Evolutionary conservation across 2,888 invertebrate species (phyloP).

Genomic region (Aradus depressus): DNA sequence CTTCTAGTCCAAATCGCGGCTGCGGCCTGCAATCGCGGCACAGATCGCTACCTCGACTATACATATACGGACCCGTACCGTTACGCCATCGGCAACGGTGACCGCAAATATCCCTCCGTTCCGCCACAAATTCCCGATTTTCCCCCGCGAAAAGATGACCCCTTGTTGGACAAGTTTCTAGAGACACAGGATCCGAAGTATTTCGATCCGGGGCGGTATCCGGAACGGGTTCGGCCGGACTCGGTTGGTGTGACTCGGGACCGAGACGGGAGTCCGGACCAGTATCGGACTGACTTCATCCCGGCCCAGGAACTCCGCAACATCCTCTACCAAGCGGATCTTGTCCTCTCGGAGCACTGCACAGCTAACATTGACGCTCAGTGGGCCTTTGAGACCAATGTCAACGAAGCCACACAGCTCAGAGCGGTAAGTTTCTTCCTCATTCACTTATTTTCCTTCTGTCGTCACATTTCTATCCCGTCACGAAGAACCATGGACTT

Average conservation of each 20-base stretch:
- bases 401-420: slow-evolving; percentile 68
- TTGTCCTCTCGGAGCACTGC: slow-evolving; percentile 66
- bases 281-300: slow-evolving; percentile 21
- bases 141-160: slow-evolving; percentile 18
- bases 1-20: neutral
- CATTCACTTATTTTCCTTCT: neutral
- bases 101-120: slow-evolving; percentile 1
- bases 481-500: no score
- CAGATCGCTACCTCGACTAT: slow-evolving; percentile 15
- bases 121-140: neutral
- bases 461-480: neutral
- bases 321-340: slow-evolving; percentile 58
- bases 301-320: slow-evolving; percentile 41
- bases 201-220: slow-evolving; percentile 24
- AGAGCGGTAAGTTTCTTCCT: slow-evolving; percentile 64
- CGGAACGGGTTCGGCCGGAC: slow-evolving; percentile 11
- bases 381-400: slow-evolving; percentile 81
- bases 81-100: slow-evolving; percentile 13
- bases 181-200: slow-evolving; percentile 29
- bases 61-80: slow-evolving; percentile 21
- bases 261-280: slow-evolving; percentile 18
- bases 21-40: neutral
- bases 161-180: slow-evolving; percentile 26
- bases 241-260: slow-evolving; percentile 1
- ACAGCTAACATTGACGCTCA: slow-evolving; percentile 77